A percentile compares a stretch with the other conserved stretches of the same genome.
These are phyloP conservation scores for Drosophila prostipennis DNA, from an alignment of 2,888 invertebrate genomes.

Conservation along the genomic window DNA sequence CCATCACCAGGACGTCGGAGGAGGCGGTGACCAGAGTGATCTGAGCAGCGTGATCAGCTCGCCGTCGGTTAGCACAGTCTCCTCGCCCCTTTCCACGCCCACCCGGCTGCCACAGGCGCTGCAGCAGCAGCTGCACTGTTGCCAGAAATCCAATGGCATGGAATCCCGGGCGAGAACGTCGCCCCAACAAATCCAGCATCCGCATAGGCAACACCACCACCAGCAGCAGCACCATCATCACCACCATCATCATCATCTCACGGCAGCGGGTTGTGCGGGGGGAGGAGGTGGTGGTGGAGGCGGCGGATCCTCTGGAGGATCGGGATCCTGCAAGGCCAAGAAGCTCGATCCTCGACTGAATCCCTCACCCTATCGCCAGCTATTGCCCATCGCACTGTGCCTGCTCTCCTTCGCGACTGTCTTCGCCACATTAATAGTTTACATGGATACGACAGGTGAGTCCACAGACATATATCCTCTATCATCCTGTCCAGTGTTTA, in stretches of 20 bases:
- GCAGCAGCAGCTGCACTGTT: conserved; percentile 76
- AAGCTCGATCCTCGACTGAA: conserved; percentile 83
- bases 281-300: conserved; percentile 45
- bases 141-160: conserved; percentile 66
- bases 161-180: conserved; percentile 53
- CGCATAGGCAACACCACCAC: conserved; percentile 56
- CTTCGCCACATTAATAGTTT: conserved; percentile 90
- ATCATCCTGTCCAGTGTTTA: conserved; percentile 6
- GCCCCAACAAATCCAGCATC: conserved; percentile 57
- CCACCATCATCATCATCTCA: conserved; percentile 59
- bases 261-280: conserved; percentile 42
- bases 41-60: conserved; percentile 81
- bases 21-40: conserved; percentile 66
- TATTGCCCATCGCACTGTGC: conserved; percentile 90
- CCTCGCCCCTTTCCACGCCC: conserved; percentile 81
- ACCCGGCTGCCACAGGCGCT: conserved; percentile 75
- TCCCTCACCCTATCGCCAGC: conserved; percentile 84
- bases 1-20: conserved; percentile 50
- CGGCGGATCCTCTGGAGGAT: conserved; percentile 41
- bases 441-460: conserved; percentile 92
- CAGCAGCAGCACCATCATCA: conserved; percentile 57
- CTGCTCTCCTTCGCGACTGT: conserved; percentile 92
- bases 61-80: conserved; percentile 80
- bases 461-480: conserved; percentile 22
- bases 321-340: conserved; percentile 80